Evolutionary conservation across 2,113 vertebrate genomes (phyloP), one percentile per base, ranked within the genome.

Genomic region (Odontophorus gujanensis): DNA sequence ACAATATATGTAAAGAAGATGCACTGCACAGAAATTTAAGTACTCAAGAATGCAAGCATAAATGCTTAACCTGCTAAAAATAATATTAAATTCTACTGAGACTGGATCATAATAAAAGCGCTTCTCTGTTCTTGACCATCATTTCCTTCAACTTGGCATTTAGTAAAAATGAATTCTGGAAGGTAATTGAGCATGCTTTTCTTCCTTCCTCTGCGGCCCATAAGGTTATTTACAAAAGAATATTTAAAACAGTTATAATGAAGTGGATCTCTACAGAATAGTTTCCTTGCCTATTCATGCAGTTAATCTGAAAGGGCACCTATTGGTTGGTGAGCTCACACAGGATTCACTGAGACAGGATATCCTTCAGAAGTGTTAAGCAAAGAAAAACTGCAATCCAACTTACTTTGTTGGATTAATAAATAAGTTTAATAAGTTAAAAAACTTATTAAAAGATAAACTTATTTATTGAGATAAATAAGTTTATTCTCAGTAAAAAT

Each of bases 211-310:
- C 45, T 68, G 74, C 65, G 92, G 78, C 43, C 71, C 22, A 13
- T 66, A 75, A 86, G 73, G 77, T 94, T 96, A 96, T 95, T 97
- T 96, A 94, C 72, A 77, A 94, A 85, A 89, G 73, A 95, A 95
- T 96, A 93, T 94, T 83, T 94, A 81, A 79, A 90, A 34, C 8
- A 48, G 68, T 73, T 79, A 69, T 93, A 85, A 59, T 57, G 59
- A 58, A 58, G 81, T 95, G 68, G 87, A 95, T 94, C 61, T 83
- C 93, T 88, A 55, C 76, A 71, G 92, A 95, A 92, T 63, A 87
- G 20, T 90, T 96, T 85, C 57, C 93, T 92, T 78, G 92, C 95
- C 96, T 88, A 90, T 92, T 93, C 76, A 87, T 83, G 48, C 69
- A 83, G 40, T n/a, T 38, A 59, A 74, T 92, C 68, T 89, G 89